A percentile compares a stretch with the other conserved stretches of the same genome.
Conservation (phyloP, 2,113 vertebrate genomes). For the Marcusenius ussheri region DNA sequence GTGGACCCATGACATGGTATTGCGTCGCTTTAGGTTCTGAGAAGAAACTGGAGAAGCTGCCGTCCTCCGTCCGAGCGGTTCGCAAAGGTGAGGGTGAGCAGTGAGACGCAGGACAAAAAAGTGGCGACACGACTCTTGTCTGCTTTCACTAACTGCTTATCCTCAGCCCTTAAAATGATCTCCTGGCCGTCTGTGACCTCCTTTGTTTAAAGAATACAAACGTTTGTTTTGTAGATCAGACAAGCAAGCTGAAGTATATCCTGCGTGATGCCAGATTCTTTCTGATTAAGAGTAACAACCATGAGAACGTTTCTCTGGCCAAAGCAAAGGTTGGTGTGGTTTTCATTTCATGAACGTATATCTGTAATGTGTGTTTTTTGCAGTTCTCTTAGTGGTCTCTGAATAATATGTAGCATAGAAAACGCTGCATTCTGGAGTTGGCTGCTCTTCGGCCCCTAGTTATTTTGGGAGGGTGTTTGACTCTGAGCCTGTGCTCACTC, state of each 20-base stretch:
- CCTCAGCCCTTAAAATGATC: not conserved
- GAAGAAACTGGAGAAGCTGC: constrained; percentile 97
- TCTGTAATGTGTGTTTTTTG: not conserved
- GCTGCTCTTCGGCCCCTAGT: not conserved
- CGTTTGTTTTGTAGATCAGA: constrained; percentile 72
- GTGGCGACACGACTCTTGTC: not conserved
- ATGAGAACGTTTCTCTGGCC: constrained; percentile 93
- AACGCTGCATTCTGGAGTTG: not conserved
- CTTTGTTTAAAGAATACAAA: not conserved
- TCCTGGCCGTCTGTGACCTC: not conserved
- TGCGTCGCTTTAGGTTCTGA: constrained; percentile 73
- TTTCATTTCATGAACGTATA: not conserved
- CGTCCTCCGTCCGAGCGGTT: constrained; percentile 94
- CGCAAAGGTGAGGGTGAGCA: constrained; percentile 77
- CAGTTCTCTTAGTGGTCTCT: not conserved
- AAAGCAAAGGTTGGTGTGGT: constrained; percentile 82
- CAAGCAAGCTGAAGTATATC: constrained; percentile 87
- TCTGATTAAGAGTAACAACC: constrained; percentile 98
- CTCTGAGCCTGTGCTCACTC: not conserved
- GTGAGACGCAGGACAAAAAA: constrained; percentile 36
- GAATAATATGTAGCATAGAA: not conserved
- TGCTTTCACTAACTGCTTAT: not conserved
- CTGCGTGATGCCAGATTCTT: constrained; percentile 91
- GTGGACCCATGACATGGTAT: not conserved
- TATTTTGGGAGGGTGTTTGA: not conserved